Evolutionary conservation across 2,888 invertebrate genomes (phyloP).

Genomic region (Acleris cristana): DNA sequence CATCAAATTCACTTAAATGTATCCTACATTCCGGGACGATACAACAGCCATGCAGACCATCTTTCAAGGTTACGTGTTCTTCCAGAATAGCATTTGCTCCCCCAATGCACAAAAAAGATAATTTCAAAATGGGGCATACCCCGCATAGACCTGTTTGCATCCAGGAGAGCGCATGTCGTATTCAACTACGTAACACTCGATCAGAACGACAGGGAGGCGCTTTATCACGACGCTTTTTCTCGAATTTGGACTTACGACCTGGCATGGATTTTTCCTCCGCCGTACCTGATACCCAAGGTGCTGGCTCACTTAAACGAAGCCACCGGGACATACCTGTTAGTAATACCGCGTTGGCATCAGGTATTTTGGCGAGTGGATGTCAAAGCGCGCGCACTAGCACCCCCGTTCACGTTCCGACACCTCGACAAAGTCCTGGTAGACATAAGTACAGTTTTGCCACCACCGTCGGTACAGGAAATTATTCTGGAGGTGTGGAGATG

Average conservation of each 20-base stretch:
- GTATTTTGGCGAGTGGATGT: constrained; percentile 16
- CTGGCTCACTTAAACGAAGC: constrained; percentile 32
- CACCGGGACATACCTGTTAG: constrained; percentile 20
- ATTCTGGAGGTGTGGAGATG: constrained; percentile 41
- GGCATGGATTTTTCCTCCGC: constrained; percentile 39
- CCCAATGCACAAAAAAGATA: constrained; percentile 18
- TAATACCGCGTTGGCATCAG: constrained; percentile 20
- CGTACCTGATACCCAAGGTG: constrained; percentile 34
- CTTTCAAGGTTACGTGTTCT: constrained; percentile 8
- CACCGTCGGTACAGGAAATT: constrained; percentile 39
- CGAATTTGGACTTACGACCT: constrained; percentile 27
- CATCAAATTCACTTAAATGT: constrained; percentile 17
- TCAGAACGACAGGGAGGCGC: constrained; percentile 22
- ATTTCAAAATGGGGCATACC: constrained; percentile 44
- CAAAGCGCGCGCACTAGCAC: neutral
- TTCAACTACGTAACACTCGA: constrained; percentile 30
- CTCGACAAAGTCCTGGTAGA: constrained; percentile 23
- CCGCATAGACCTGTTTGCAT: constrained; percentile 45
- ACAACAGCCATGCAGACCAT: constrained; percentile 25
- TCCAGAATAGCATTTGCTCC: constrained; percentile 18
- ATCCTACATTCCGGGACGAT: constrained; percentile 13
- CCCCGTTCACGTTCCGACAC: constrained; percentile 12
- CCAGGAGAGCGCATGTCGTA: constrained; percentile 29
- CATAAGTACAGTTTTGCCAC: constrained; percentile 34
- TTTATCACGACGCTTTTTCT: constrained; percentile 32